These are phyloP conservation scores for Lepidurus couesii DNA, from an alignment of 1,140 invertebrate species.

Conservation along the genomic window DNA sequence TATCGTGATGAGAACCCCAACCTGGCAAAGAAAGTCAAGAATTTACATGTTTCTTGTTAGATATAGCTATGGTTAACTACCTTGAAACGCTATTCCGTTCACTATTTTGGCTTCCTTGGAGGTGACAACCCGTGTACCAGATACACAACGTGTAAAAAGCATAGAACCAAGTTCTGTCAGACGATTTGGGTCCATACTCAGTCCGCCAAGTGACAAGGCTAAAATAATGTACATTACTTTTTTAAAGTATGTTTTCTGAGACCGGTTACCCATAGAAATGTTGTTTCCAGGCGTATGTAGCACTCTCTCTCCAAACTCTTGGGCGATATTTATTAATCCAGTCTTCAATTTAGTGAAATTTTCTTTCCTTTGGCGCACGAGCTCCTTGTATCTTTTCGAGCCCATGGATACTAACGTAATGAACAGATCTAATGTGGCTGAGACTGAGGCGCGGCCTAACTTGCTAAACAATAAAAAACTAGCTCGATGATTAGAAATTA, in stretches of 20 bases:
- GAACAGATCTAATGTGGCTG: constrained; percentile 69
- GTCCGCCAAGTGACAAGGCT: constrained; percentile 1
- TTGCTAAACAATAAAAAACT: constrained; percentile 33
- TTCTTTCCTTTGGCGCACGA: constrained; percentile 59
- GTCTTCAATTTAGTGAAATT: constrained; percentile 39
- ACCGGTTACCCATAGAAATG: constrained; percentile 63
- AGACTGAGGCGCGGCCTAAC: constrained; percentile 63
- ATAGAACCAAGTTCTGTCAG: constrained; percentile 61
- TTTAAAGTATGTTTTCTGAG: constrained; percentile 26
- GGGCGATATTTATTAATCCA: constrained; percentile 54
- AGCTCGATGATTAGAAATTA: not conserved
- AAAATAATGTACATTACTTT: not conserved
- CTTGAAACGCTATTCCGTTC: constrained; percentile 54
- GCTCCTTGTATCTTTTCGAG: constrained; percentile 57
- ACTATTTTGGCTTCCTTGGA: constrained; percentile 53
- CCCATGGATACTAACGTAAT: constrained; percentile 74
- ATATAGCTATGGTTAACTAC: constrained; percentile 40
- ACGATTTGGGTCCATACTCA: not conserved
- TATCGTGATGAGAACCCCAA: constrained; percentile 62
- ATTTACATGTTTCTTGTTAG: not conserved
- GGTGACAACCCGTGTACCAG: constrained; percentile 59
- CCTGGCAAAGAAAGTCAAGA: constrained; percentile 41
- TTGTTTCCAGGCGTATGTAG: constrained; percentile 62
- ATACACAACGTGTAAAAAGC: constrained; percentile 64
- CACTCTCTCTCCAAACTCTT: constrained; percentile 57